These are phyloP conservation scores for Rhagonycha lutea DNA, from an alignment of 2,888 invertebrate species.

Conservation along the genomic window DNA sequence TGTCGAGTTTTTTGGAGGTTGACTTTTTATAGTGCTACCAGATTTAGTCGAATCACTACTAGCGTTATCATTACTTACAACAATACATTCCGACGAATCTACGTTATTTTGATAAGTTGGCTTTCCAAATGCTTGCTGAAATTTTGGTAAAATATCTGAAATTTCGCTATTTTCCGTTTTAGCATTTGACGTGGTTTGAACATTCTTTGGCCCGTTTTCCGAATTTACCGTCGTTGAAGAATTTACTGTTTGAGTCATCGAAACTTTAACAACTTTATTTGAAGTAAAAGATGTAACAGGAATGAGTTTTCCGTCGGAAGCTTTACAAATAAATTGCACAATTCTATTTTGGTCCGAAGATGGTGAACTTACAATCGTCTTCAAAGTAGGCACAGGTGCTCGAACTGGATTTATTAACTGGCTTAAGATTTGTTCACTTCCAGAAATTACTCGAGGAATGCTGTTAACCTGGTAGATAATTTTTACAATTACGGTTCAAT, in stretches of 20 bases:
- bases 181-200: constrained; percentile 51
- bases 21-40: constrained; percentile 26
- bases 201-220: constrained; percentile 62
- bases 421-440: constrained; percentile 36
- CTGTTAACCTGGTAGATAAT: constrained; percentile 32
- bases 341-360: constrained; percentile 48
- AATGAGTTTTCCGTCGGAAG: constrained; percentile 63
- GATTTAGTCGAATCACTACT: constrained; percentile 5
- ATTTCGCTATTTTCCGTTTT: constrained; percentile 46
- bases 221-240: constrained; percentile 48
- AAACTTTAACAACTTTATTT: constrained; percentile 58
- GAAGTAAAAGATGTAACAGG: constrained; percentile 61
- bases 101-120: constrained; percentile 61
- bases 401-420: constrained; percentile 36
- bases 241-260: constrained; percentile 43
- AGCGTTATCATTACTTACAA: constrained; percentile 7
- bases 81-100: constrained; percentile 28
- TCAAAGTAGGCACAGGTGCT: constrained; percentile 36
- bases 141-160: constrained; percentile 67
- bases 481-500: neutral
- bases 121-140: constrained; percentile 80
- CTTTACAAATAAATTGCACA: constrained; percentile 68
- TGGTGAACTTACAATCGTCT: constrained; percentile 37
- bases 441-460: constrained; percentile 30
- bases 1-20: constrained; percentile 42